Percentiles rank a stretch among this genome's conserved stretches.
Conservation (phyloP, 35 echinoderm and acorn worm genomes). For the Ophiothrix spiculata region DNA sequence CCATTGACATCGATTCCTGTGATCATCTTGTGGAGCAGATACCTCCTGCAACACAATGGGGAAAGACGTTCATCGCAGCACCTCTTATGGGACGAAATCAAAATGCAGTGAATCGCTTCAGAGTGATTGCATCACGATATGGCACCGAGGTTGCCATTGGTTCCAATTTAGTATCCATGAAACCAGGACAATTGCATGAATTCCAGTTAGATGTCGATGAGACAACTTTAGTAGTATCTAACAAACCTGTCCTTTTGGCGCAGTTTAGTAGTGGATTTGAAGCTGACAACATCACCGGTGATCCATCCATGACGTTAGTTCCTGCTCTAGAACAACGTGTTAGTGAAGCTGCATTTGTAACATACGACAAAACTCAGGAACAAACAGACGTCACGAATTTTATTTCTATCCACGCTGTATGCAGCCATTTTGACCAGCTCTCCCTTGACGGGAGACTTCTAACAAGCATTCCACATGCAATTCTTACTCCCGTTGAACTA, state of each 20-base stretch:
- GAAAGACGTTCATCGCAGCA: constrained; percentile 37
- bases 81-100: constrained; percentile 10
- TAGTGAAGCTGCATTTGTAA: constrained; percentile 24
- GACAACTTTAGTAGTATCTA: constrained; percentile 23
- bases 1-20: neutral
- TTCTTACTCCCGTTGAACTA: neutral
- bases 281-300: constrained; percentile 27
- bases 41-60: constrained; percentile 46
- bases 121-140: constrained; percentile 20
- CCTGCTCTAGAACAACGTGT: constrained; percentile 54
- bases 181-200: constrained; percentile 25
- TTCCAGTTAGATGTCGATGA: constrained; percentile 22
- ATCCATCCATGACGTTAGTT: constrained; percentile 55
- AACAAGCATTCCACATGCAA: neutral
- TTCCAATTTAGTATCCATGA: neutral
- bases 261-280: constrained; percentile 36
- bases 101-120: neutral
- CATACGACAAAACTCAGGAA: constrained; percentile 40
- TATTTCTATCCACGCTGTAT: constrained; percentile 29
- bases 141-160: constrained; percentile 12
- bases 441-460: neutral
- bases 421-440: neutral
- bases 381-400: neutral
- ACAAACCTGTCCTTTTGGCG: constrained; percentile 18
- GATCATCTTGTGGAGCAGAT: constrained; percentile 67